phyloP scores from a whole-genome alignment of 1,140 invertebrate genomes.

The Pseudomyrmex sp. region DNA sequence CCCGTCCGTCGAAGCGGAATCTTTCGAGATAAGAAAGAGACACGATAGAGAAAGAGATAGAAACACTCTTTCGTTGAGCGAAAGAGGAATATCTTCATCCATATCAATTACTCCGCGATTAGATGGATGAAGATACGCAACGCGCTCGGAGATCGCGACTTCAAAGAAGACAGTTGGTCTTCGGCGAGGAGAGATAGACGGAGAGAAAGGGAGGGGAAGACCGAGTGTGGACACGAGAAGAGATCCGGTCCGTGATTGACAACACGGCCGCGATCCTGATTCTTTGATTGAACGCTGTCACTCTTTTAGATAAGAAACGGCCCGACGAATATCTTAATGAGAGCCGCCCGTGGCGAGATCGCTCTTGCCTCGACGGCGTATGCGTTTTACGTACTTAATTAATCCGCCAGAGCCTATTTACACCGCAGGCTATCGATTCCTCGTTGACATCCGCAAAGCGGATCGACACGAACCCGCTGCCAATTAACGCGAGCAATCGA shows the following conservation, averaged over 20 bases:
- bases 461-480: constrained; percentile 52
- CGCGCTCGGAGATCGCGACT: constrained; percentile 28
- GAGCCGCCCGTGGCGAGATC: constrained; percentile 57
- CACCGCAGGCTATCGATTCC: constrained; percentile 64
- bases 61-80: not conserved
- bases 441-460: constrained; percentile 49
- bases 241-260: constrained; percentile 82
- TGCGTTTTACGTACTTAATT: constrained; percentile 71
- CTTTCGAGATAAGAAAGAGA: constrained; percentile 2
- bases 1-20: not conserved
- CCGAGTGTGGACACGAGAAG: constrained; percentile 64
- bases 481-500: constrained; percentile 76
- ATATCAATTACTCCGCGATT: constrained; percentile 86
- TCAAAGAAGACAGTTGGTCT: constrained; percentile 40
- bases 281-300: constrained; percentile 85
- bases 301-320: constrained; percentile 81
- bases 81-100: constrained; percentile 83
- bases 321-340: constrained; percentile 84
- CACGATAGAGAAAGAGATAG: no score
- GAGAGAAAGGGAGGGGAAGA: constrained; percentile 47
- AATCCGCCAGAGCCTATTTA: constrained; percentile 71
- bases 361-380: not conserved
- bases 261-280: constrained; percentile 80
- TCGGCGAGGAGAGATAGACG: constrained; percentile 4
- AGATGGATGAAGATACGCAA: constrained; percentile 84